phyloP scores from a whole-genome alignment of 2,888 invertebrate genomes.

The Acronicta alni region DNA sequence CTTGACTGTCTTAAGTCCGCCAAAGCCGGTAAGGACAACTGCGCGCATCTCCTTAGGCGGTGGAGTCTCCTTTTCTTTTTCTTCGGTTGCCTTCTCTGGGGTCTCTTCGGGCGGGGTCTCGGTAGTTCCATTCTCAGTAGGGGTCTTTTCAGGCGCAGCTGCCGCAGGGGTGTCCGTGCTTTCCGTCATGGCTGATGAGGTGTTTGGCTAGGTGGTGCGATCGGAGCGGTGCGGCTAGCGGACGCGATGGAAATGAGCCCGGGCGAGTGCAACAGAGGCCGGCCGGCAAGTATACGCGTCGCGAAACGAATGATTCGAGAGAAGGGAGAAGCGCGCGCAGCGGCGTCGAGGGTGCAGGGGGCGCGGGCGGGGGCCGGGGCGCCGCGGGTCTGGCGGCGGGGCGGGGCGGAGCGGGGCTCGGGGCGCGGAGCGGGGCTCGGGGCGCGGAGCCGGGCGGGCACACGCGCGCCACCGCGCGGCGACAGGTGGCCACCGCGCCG shows the following conservation, averaged over 20 bases:
- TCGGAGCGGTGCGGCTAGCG: conserved; percentile 75
- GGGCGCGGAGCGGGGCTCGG: conserved; percentile 45
- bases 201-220: conserved; percentile 63
- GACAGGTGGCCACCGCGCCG: conserved; percentile 82
- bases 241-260: conserved; percentile 81
- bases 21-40: conserved; percentile 95
- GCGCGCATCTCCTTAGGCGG: conserved; percentile 95
- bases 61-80: conserved; percentile 84
- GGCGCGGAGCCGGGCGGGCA: conserved; percentile 52
- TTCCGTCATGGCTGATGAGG: conserved; percentile 81
- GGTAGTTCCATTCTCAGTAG: conserved; percentile 86
- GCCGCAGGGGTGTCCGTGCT: conserved; percentile 86
- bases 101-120: conserved; percentile 85
- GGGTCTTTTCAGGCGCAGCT: conserved; percentile 89
- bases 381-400: conserved; percentile 23
- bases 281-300: conserved; percentile 86
- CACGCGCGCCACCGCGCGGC: conserved; percentile 71
- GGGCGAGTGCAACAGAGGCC: conserved; percentile 74
- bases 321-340: conserved; percentile 83
- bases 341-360: conserved; percentile 60
- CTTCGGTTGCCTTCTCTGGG: conserved; percentile 88
- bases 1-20: conserved; percentile 95
- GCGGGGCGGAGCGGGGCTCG: conserved; percentile 46
- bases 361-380: conserved; percentile 48
- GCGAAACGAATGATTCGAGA: conserved; percentile 86